Percentiles rank a stretch among this genome's conserved stretches.
These are phyloP conservation scores for Oreonectes daqikongensis DNA, from an alignment of 2,797 vertebrate species.

Conservation along the genomic window DNA sequence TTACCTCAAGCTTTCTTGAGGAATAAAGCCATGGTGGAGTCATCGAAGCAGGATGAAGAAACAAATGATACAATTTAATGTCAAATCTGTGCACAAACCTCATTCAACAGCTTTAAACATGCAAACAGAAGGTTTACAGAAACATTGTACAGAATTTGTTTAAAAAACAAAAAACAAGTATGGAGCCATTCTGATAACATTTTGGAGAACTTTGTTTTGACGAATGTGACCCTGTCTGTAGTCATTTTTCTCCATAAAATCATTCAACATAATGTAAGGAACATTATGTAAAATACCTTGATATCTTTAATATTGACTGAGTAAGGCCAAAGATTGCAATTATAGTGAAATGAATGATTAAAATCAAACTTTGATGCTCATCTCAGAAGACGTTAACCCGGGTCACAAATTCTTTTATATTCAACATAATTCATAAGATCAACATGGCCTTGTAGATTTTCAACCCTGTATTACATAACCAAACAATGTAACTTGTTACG, in stretches of 20 bases:
- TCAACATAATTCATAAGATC: constrained; percentile 45
- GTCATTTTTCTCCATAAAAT: too few relatives aligned
- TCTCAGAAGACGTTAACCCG: too few relatives aligned
- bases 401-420: not conserved
- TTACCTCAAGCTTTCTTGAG: not conserved
- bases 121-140: constrained; percentile 69
- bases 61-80: constrained; percentile 78
- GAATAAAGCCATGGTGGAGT: constrained; percentile 11
- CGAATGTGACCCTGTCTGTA: constrained; percentile 6
- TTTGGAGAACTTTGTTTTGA: constrained; percentile 1
- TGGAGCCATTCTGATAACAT: constrained; percentile 9
- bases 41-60: constrained; percentile 63
- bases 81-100: constrained; percentile 68
- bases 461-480: constrained; percentile 36
- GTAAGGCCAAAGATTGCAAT: too few relatives aligned
- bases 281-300: too few relatives aligned
- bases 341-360: too few relatives aligned
- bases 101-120: constrained; percentile 75
- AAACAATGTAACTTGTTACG: not conserved
- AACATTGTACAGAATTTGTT: constrained; percentile 19
- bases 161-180: constrained; percentile 25
- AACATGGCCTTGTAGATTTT: constrained; percentile 45
- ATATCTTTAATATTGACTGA: too few relatives aligned
- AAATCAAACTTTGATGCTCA: too few relatives aligned
- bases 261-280: too few relatives aligned